A percentile compares a stretch with the other conserved stretches of the same genome.
These are phyloP conservation scores for Hexactinellida sp. DNA, from an alignment of 37 sponge, comb jelly and placozoan species.

Conservation along the genomic window DNA sequence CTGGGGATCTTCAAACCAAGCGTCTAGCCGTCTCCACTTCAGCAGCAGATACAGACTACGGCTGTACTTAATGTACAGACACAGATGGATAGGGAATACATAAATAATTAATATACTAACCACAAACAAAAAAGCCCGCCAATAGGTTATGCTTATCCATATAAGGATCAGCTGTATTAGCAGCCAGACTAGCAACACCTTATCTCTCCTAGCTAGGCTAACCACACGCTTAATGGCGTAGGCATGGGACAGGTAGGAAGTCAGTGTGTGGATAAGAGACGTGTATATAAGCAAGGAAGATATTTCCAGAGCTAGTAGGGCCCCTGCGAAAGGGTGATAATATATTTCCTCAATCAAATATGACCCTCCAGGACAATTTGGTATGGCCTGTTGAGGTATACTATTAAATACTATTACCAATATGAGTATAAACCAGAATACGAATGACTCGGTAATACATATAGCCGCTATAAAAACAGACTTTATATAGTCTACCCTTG, in stretches of 20 bases:
- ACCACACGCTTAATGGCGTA: neutral
- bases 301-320: neutral
- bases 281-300: neutral
- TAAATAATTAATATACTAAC: neutral
- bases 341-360: neutral
- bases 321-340: neutral
- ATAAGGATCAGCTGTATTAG: neutral
- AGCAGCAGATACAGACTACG: neutral
- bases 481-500: neutral
- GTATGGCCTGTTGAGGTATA: neutral
- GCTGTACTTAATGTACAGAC: neutral
- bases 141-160: neutral
- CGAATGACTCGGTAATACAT: neutral
- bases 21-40: neutral
- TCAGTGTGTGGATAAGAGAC: neutral
- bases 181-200: neutral
- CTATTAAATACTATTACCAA: neutral
- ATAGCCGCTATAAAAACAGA: neutral
- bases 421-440: neutral
- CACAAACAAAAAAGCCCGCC: neutral
- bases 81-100: neutral
- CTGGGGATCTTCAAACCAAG: neutral
- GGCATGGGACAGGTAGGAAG: conserved; percentile 6
- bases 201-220: neutral
- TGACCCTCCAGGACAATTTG: neutral